Evolutionary conservation across 2,888 invertebrate species (phyloP).

Genomic region (Axea sp.): DNA sequence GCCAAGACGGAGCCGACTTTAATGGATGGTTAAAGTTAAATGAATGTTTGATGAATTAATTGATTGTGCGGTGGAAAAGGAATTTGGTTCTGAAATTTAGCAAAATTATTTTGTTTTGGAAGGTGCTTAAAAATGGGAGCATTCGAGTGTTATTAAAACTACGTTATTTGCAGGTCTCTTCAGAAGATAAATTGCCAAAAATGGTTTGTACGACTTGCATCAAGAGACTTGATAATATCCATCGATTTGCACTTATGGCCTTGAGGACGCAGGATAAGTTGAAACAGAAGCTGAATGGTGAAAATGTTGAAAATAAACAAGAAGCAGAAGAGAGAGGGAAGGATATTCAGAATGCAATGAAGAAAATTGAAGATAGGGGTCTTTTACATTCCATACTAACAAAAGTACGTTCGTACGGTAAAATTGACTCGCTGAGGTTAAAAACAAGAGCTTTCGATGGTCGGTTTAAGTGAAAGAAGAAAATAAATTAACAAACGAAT

Average conservation of each 20-base stretch:
- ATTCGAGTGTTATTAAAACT: no score
- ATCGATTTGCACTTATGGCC: conserved; percentile 85
- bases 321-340: conserved; percentile 66
- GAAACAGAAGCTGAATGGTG: conserved; percentile 65
- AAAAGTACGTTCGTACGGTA: conserved; percentile 80
- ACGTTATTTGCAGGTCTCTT: conserved; percentile 82
- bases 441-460: no score
- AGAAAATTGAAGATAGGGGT: conserved; percentile 80
- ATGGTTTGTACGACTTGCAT: conserved; percentile 85
- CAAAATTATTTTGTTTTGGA: no score
- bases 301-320: conserved; percentile 62
- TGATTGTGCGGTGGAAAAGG: no score
- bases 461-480: no score
- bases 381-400: conserved; percentile 81
- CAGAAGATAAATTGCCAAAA: conserved; percentile 85
- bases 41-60: no score
- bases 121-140: no score
- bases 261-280: conserved; percentile 83
- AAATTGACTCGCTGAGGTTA: background rate
- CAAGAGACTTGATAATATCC: conserved; percentile 84
- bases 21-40: no score
- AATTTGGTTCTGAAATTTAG: no score
- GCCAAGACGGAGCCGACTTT: no score
- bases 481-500: no score
- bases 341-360: conserved; percentile 71